Evolutionary conservation across 1,140 invertebrate species (phyloP), one percentile per base, ranked within the genome.

Genomic region (Steinernema feltiae): DNA sequence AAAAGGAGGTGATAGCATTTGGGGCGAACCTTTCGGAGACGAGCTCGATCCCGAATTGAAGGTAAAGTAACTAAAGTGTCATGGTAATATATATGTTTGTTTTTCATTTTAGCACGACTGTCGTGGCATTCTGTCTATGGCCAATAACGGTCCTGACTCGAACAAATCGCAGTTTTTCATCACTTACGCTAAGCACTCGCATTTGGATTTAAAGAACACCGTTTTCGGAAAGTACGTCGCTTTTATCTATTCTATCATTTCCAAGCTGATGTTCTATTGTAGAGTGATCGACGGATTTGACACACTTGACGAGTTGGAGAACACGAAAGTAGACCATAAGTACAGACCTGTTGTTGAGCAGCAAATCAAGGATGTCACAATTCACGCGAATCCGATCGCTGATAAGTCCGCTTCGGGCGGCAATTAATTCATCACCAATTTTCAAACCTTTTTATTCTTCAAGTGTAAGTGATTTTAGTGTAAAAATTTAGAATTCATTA

Each of bases 261-360:
- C n/a, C n/a, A n/a, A 1, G 31, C 18, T 73, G 71, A 78, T 29
- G 27, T 46, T 77, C 78, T 86, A 85, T 91, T 91, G 81, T 87
- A 96, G 94, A 87, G 91, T 98, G 0, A 98, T 99, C 78, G 96
- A 98, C 90, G 97, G 97, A 18, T 92, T 97, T 86, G 95, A 98
- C 86, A 91, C 92, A 0, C 88, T 99, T 18, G 95, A 99, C 87
- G 94, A 97, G 86, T 88, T 99, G 75, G 97, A 99, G 87, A 98
- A 97, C 87, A 87, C 95, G 72, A 91, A 93, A 35, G 94, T 98
- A 0, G 85, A 86, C 69, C 77, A 74, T 18, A 84, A 81, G 70
- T 83, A 78, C 73, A 75, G 83, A 12, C 84, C 84, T 1, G 74
- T 85, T 15, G 82, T 86, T 15, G 81, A 86, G 72, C 85, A 85